Evolutionary conservation across 2,113 vertebrate species (phyloP).

Genomic region (Proterorhinus semilunaris): DNA sequence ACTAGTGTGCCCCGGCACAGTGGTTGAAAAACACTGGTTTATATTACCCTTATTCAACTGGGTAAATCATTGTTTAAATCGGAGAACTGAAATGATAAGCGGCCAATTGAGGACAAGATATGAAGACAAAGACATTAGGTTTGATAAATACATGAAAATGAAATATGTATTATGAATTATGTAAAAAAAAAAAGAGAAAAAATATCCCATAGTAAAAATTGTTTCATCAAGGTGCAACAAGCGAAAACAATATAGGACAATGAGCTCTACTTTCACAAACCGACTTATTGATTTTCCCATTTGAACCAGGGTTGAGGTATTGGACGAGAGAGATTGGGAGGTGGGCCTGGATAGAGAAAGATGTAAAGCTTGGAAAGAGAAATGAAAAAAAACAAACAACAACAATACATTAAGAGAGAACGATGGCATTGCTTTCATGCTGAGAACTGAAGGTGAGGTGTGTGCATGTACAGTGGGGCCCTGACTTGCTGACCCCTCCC

Average conservation of each 20-base stretch:
- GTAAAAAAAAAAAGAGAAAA: background rate
- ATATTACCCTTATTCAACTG: too few species aligned
- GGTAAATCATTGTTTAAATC: too few species aligned
- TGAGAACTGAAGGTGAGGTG: slow-evolving; percentile 13
- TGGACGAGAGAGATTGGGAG: slow-evolving; percentile 24
- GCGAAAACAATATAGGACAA: slow-evolving; percentile 27
- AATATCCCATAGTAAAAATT: background rate
- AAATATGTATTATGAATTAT: too few species aligned
- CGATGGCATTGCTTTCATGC: background rate
- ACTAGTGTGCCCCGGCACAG: too few species aligned
- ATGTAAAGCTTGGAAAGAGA: slow-evolving; percentile 18
- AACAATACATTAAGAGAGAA: background rate
- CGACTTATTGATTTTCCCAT: slow-evolving; percentile 52
- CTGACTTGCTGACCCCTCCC: slow-evolving; percentile 6
- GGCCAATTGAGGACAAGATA: too few species aligned
- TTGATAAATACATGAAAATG: too few species aligned
- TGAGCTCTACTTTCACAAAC: slow-evolving; percentile 37
- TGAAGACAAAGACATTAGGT: too few species aligned
- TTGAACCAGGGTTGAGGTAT: slow-evolving; percentile 32
- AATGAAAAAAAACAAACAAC: slow-evolving; percentile 23
- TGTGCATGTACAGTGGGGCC: slow-evolving; percentile 1
- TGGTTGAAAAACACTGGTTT: too few species aligned
- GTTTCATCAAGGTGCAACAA: background rate
- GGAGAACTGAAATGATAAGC: too few species aligned
- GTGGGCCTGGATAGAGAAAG: slow-evolving; percentile 20